Evolutionary conservation across 2,888 invertebrate species (phyloP), one percentile per base, ranked within the genome.

Genomic region (Eucriotettix oculatus): DNA sequence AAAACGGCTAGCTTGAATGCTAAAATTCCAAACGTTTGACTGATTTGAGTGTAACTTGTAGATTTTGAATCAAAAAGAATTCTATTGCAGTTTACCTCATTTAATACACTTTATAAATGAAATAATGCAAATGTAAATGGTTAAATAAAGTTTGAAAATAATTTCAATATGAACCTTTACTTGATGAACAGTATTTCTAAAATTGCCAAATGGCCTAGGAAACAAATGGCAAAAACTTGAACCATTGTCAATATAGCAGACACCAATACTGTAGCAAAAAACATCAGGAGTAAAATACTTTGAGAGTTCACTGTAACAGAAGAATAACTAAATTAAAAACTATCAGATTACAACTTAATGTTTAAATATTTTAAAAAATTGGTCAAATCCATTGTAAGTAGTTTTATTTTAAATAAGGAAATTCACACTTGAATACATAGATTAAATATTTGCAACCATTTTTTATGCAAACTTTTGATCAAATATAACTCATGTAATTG

Each of bases 141-240:
- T 40, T n/a, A 14, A n/a, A 17, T 52, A 17, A 3, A 3, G 5
- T 12, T 52, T 14, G 52, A 53, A 16, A 41, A 10, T 16, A 57
- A 16, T 12, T 57, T 44, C 29, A 16, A 16, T 54, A 54, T 48
- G 58, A 62, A 68, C 68, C 63, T 65, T 62, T 12, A 68, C 60
- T 59, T 61, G 29, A 14, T 61, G 57, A 16, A 65, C 61, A n/a
- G 61, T 60, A n/a, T 58, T 42, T 56, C 58, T 53, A 60, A 66
- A 66, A 29, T 64, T 62, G 1, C 58, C 55, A 14, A 65, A 61
- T 40, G 68, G 68, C 54, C 66, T 63, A 16, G 71, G 70, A 62
- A 71, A 71, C 16, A 71, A 65, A 63, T 71, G 69, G 55, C 71
- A 71, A 42, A 67, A 67, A 10, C 66, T 56, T 59, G 65, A 63